phyloP scores from a whole-genome alignment of 2,113 vertebrate genomes.

The Caranx melampygus region DNA sequence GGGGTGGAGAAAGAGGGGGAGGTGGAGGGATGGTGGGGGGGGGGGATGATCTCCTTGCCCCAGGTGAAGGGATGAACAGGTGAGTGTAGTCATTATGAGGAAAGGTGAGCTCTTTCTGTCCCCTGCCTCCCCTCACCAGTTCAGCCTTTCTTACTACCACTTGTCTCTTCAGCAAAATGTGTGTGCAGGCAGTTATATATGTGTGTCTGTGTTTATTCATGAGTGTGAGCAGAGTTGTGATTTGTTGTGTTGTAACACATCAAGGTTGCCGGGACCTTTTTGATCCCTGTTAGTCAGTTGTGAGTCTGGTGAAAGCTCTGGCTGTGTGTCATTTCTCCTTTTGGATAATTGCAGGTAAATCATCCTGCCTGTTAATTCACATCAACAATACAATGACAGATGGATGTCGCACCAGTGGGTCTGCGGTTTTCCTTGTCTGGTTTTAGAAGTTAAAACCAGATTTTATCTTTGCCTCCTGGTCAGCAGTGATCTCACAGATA shows the following conservation, averaged over 20 bases:
- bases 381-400: not conserved
- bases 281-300: constrained; percentile 7
- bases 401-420: not conserved
- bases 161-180: constrained; percentile 67
- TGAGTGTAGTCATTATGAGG: constrained; percentile 82
- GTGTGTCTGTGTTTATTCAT: constrained; percentile 49
- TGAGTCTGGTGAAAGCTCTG: constrained; percentile 13
- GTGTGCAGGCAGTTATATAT: not conserved
- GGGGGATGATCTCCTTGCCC: constrained; percentile 77
- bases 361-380: not conserved
- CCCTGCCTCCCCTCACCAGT: constrained; percentile 56
- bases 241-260: constrained; percentile 41
- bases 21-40: constrained; percentile 7
- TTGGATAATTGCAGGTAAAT: not conserved
- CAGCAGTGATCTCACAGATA: constrained; percentile 24
- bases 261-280: constrained; percentile 24
- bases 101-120: constrained; percentile 81
- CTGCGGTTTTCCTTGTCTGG: constrained; percentile 10
- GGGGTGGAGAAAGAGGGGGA: not conserved
- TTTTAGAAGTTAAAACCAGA: constrained; percentile 39
- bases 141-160: constrained; percentile 49
- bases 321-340: too few species aligned
- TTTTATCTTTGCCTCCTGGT: constrained; percentile 14
- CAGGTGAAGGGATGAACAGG: constrained; percentile 85
- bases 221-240: constrained; percentile 44